These are phyloP conservation scores for Crenuchus spilurus DNA, from an alignment of 2,797 vertebrate species.

Conservation along the genomic window DNA sequence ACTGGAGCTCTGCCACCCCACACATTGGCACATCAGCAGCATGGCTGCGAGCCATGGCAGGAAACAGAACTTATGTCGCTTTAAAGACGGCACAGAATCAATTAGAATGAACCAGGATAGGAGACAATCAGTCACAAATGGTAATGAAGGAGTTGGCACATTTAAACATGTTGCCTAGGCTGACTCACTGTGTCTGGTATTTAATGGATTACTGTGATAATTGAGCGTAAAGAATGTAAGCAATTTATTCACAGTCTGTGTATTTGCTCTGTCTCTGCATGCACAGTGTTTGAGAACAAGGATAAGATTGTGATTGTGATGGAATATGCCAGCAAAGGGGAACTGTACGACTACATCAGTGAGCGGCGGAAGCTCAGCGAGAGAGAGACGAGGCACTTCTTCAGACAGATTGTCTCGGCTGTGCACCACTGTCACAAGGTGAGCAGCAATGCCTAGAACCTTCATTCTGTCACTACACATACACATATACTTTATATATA, in stretches of 20 bases:
- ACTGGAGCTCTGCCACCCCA: slow-evolving; percentile 39
- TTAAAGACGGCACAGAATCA: slow-evolving; percentile 26
- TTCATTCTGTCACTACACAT: not conserved
- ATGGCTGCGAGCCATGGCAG: slow-evolving; percentile 19
- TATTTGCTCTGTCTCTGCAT: slow-evolving; percentile 34
- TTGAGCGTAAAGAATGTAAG: slow-evolving; percentile 31
- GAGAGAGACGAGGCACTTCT: slow-evolving; percentile 95
- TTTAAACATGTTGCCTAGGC: slow-evolving; percentile 2
- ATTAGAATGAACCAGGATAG: not conserved
- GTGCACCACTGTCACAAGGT: slow-evolving; percentile 99
- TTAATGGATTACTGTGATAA: slow-evolving; percentile 17
- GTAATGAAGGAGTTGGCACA: slow-evolving; percentile 8
- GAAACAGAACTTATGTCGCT: slow-evolving; percentile 9
- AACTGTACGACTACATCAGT: slow-evolving; percentile 97
- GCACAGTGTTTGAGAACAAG: slow-evolving; percentile 96
- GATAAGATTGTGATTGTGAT: slow-evolving; percentile 99
- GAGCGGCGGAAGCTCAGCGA: slow-evolving; percentile 91
- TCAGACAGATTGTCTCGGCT: slow-evolving; percentile 96
- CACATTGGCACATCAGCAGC: slow-evolving; percentile 23
- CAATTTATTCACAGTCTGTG: slow-evolving; percentile 22
- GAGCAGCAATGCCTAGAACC: slow-evolving; percentile 31
- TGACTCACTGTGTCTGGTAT: slow-evolving; percentile 27
- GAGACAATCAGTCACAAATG: slow-evolving; percentile 12
- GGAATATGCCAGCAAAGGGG: slow-evolving; percentile 98
- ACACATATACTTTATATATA: not conserved